Conservation (phyloP, 2,888 invertebrate genomes). For the Phasia obesa region DNA sequence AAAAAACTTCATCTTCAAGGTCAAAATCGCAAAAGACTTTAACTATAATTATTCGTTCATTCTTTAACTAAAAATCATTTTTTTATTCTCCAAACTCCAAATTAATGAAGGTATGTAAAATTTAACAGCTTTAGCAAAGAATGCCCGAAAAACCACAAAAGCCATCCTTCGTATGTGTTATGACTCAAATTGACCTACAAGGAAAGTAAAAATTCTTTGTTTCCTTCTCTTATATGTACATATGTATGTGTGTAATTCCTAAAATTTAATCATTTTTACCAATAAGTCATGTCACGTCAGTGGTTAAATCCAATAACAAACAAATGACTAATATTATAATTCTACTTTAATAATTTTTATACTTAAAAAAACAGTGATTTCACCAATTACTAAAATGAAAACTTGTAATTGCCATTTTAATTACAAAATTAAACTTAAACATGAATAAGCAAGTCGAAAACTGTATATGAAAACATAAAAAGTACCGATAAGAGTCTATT, state of each 20-base stretch:
- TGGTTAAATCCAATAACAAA: neutral
- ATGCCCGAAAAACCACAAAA: neutral
- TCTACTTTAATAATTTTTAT: neutral
- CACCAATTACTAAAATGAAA: neutral
- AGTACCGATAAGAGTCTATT: no score
- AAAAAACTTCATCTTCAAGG: no score
- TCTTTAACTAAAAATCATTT: no score
- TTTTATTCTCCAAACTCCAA: no score
- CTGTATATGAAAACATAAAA: no score
- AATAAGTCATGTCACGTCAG: neutral
- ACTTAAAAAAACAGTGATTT: conserved; percentile 4
- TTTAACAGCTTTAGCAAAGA: neutral
- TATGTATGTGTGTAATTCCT: no score
- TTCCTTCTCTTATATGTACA: neutral
- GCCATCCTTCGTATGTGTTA: neutral
- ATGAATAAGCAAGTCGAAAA: no score
- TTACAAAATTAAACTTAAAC: neutral
- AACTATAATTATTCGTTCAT: no score
- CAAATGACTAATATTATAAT: conserved; percentile 29
- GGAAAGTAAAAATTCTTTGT: conserved; percentile 13
- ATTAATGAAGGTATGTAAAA: no score
- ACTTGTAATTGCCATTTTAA: no score
- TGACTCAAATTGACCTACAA: conserved; percentile 35
- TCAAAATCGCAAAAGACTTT: no score
- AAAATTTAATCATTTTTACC: conserved; percentile 4